Evolutionary conservation across 2,888 invertebrate genomes (phyloP).

Genomic region (Ornithoptera priamus): DNA sequence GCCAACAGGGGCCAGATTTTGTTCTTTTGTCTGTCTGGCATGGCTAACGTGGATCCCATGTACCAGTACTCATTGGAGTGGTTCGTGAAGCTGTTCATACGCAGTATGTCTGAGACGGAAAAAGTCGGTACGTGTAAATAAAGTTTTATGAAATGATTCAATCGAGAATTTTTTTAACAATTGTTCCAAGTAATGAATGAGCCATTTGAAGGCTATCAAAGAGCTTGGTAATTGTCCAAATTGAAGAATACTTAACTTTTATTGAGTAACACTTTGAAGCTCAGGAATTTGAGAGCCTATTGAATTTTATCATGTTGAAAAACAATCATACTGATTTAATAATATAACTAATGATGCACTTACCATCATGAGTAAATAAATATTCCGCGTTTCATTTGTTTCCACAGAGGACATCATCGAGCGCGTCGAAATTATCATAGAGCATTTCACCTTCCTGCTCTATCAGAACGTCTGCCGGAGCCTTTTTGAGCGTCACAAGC

Average conservation of each 20-base stretch:
- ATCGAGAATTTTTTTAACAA: no score
- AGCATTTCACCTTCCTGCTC: constrained; percentile 89
- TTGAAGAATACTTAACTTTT: no score
- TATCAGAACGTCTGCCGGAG: constrained; percentile 94
- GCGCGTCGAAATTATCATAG: constrained; percentile 88
- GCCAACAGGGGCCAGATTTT: constrained; percentile 92
- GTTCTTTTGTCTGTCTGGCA: constrained; percentile 92
- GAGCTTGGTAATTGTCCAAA: no score
- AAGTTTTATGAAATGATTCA: no score
- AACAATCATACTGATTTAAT: no score
- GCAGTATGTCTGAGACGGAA: constrained; percentile 85
- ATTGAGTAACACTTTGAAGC: no score
- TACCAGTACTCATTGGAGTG: constrained; percentile 96
- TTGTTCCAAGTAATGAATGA: no score
- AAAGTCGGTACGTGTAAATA: constrained; percentile 73
- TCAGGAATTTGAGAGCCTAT: no score
- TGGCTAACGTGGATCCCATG: constrained; percentile 95
- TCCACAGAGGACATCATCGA: constrained; percentile 83
- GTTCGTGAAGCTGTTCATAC: constrained; percentile 90
- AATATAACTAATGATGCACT: no score
- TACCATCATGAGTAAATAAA: no score
- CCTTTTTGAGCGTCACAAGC: constrained; percentile 93
- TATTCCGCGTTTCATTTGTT: not conserved
- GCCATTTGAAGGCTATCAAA: no score
- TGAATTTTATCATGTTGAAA: no score